These are phyloP conservation scores for Melangyna quadrimaculata DNA, from an alignment of 2,888 invertebrate species.

Conservation along the genomic window DNA sequence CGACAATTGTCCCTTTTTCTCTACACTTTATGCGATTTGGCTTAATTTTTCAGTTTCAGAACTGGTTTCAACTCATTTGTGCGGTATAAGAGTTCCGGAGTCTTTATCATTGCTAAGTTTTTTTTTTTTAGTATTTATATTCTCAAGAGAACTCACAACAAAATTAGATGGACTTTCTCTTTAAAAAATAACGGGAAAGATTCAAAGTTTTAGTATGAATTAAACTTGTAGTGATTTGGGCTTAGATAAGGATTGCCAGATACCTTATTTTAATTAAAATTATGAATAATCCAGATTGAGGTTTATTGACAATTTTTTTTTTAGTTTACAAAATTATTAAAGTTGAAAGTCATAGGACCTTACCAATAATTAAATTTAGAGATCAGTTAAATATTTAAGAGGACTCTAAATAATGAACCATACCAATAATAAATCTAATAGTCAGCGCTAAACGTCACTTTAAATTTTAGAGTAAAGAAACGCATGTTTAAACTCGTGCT, in stretches of 20 bases:
- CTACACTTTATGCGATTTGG: slow-evolving; percentile 37
- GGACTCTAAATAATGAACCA: too few relatives aligned
- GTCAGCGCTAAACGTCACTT: too few relatives aligned
- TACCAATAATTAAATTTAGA: too few relatives aligned
- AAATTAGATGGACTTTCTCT: neutral
- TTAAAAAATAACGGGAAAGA: neutral
- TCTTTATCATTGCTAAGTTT: neutral
- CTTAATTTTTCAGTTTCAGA: slow-evolving; percentile 32
- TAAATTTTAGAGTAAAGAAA: too few relatives aligned
- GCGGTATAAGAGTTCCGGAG: neutral
- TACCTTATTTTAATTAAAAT: neutral
- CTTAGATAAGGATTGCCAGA: neutral
- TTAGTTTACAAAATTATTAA: too few relatives aligned
- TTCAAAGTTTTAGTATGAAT: neutral
- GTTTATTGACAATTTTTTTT: too few relatives aligned
- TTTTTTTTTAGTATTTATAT: neutral
- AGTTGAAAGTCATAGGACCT: too few relatives aligned
- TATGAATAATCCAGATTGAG: too few relatives aligned
- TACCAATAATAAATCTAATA: too few relatives aligned
- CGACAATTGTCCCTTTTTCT: slow-evolving; percentile 65
- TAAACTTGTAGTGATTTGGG: neutral
- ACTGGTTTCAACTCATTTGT: slow-evolving; percentile 15
- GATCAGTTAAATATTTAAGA: too few relatives aligned
- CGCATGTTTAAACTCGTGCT: too few relatives aligned
- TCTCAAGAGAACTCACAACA: slow-evolving; percentile 13